phyloP scores from a whole-genome alignment of 2,797 vertebrate genomes.

The Pipistrellus pygmaeus region DNA sequence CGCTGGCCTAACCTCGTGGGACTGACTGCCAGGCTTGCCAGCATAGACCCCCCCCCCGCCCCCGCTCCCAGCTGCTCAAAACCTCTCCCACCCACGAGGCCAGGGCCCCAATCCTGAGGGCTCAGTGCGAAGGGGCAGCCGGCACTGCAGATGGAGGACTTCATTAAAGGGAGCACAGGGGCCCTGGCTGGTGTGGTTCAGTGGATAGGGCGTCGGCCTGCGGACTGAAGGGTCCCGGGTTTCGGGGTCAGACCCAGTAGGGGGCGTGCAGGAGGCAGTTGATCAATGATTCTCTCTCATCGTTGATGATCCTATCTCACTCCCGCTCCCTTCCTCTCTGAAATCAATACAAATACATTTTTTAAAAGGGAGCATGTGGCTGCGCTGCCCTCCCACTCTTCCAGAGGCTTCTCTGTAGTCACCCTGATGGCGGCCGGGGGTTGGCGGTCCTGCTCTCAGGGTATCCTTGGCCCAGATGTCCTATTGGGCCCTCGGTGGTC shows the following conservation, averaged over 20 bases:
- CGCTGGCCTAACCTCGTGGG: background rate
- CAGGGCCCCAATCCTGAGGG: background rate
- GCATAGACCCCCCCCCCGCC: no score
- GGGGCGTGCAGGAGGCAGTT: no score
- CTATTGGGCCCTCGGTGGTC: background rate
- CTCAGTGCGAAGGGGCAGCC: background rate
- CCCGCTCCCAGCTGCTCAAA: no score
- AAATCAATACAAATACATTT: no score
- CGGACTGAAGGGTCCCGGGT: no score
- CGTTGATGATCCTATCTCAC: no score
- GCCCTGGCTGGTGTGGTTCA: no score
- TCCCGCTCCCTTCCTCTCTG: no score
- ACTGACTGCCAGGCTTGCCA: background rate
- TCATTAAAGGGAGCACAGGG: fast-evolving
- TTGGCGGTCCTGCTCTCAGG: background rate
- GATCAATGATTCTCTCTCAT: no score
- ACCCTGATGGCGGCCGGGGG: background rate
- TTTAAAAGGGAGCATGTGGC: background rate
- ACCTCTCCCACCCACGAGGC: background rate
- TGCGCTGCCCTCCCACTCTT: no score
- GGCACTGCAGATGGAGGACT: background rate
- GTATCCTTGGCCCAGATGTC: background rate
- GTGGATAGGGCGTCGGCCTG: no score
- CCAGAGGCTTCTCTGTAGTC: background rate
- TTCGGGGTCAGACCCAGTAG: no score